Conservation (phyloP, 2,888 invertebrate genomes). For the Hirtodrosophila histrioides region DNA sequence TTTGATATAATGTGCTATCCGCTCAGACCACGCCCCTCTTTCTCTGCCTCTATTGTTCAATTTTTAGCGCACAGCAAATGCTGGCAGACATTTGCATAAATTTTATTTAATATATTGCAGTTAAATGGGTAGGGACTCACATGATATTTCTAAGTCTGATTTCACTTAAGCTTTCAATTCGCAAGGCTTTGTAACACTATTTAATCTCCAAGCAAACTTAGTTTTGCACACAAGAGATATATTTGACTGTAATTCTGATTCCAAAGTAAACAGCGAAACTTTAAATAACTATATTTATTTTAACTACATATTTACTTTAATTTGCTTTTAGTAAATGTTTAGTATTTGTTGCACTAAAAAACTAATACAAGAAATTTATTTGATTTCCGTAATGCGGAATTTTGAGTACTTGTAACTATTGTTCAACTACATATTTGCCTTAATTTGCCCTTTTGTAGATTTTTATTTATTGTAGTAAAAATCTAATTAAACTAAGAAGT, state of each 20-base stretch:
- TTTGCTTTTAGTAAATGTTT: no score
- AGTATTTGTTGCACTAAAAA: background rate
- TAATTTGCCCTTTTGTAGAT: background rate
- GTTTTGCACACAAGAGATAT: no score
- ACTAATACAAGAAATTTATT: no score
- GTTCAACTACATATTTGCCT: slow-evolving; percentile 1
- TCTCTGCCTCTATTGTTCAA: slow-evolving; percentile 6
- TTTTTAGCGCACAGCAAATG: slow-evolving; percentile 11
- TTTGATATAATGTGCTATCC: slow-evolving; percentile 58
- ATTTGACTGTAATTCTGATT: no score
- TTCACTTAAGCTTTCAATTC: background rate
- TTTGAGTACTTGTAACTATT: background rate
- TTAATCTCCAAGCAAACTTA: no score
- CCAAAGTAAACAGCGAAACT: no score
- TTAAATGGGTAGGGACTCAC: slow-evolving; percentile 1
- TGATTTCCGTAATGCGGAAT: no score
- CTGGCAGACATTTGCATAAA: slow-evolving; percentile 55
- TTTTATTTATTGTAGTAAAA: slow-evolving; percentile 15
- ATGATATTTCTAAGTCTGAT: background rate
- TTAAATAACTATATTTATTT: no score
- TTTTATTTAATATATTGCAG: slow-evolving; percentile 40
- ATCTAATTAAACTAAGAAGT: slow-evolving; percentile 57
- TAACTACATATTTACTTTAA: no score
- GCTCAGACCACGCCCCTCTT: slow-evolving; percentile 30
- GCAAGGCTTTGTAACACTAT: no score